Evolutionary conservation across 2,888 invertebrate genomes (phyloP).

Genomic region (Lasiommata megera): DNA sequence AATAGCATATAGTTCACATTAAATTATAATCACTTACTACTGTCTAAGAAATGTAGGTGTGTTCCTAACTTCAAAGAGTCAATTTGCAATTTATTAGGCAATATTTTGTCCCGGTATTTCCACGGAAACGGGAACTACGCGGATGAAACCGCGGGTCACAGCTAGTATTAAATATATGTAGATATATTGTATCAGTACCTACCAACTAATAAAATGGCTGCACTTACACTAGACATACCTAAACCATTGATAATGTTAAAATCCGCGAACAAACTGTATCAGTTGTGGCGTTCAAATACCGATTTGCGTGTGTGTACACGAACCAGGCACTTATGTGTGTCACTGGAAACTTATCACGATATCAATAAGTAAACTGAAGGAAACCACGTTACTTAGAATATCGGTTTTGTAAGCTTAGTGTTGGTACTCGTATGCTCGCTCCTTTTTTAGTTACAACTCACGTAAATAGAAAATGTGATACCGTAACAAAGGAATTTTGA

Average conservation of each 20-base stretch:
- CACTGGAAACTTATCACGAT: slow-evolving; percentile 51
- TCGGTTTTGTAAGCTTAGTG: slow-evolving; percentile 33
- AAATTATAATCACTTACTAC: no score
- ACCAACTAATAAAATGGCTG: neutral
- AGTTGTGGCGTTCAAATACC: slow-evolving; percentile 45
- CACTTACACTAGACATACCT: slow-evolving; percentile 13
- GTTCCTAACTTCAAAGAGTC: no score
- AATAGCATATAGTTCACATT: no score
- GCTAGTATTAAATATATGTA: no score
- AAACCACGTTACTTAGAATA: slow-evolving; percentile 58
- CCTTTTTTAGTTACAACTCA: slow-evolving; percentile 8
- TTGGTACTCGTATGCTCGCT: slow-evolving; percentile 3
- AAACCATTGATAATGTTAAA: slow-evolving; percentile 42
- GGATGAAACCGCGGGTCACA: no score
- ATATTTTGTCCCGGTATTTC: no score
- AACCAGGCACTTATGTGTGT: slow-evolving; percentile 40
- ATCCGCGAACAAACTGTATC: slow-evolving; percentile 46
- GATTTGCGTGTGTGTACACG: slow-evolving; percentile 38
- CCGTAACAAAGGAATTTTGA: neutral
- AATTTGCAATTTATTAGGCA: no score
- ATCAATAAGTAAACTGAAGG: slow-evolving; percentile 67
- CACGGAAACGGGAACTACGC: no score
- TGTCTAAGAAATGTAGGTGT: no score
- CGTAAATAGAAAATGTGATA: neutral
- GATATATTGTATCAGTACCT: no score